These are phyloP conservation scores for Chlorops oryzae DNA, from an alignment of 1,140 invertebrate species.

Conservation along the genomic window DNA sequence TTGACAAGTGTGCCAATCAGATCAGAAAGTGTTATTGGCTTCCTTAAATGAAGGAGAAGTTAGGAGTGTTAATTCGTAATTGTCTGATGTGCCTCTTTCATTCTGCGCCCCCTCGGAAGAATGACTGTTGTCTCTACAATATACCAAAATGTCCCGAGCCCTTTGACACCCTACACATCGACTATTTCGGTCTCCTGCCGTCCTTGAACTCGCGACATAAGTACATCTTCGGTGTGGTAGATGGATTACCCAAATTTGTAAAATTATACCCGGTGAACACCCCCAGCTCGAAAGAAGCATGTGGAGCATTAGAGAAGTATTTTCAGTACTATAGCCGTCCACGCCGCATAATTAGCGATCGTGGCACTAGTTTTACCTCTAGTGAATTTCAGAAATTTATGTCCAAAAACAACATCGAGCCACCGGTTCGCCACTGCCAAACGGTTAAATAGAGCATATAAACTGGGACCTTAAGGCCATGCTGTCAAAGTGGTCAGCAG, in stretches of 20 bases:
- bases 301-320: no score
- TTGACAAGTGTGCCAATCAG: no score
- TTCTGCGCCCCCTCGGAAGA: neutral
- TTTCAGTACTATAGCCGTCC: no score
- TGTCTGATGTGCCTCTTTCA: slow-evolving; percentile 2
- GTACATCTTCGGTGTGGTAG: slow-evolving; percentile 2
- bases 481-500: no score
- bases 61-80: slow-evolving; percentile 6
- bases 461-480: slow-evolving; percentile 2
- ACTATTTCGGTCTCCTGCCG: neutral
- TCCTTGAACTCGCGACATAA: slow-evolving; percentile 3
- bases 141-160: neutral
- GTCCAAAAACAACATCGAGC: slow-evolving; percentile 1
- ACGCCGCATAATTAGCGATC: neutral
- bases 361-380: slow-evolving; percentile 1
- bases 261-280: no score
- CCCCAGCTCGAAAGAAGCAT: no score
- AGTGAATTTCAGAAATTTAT: neutral
- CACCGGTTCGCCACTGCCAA: neutral
- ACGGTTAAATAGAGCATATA: slow-evolving; percentile 4
- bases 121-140: neutral
- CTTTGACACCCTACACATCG: neutral
- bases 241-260: neutral
- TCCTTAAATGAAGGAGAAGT: no score
- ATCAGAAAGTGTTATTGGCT: no score